Evolutionary conservation across 2,113 vertebrate species (phyloP).

Genomic region (Boulengeromyrus knoepffleri): DNA sequence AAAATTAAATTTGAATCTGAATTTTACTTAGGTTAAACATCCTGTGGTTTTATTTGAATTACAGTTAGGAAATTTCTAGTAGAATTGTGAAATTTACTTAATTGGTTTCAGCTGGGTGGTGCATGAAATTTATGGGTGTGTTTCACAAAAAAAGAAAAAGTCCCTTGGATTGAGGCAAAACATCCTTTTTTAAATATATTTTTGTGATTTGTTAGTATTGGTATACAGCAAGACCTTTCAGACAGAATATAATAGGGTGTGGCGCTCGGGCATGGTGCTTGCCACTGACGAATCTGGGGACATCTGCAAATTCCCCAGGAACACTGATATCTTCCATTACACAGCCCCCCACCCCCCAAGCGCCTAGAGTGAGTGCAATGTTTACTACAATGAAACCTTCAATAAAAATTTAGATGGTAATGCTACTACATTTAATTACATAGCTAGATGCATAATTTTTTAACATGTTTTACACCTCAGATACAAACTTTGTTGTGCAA

Average conservation of each 20-base stretch:
- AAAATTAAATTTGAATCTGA: background rate
- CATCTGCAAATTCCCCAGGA: slow-evolving; percentile 31
- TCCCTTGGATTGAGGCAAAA: background rate
- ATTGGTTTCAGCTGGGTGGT: background rate
- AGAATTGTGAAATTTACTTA: background rate
- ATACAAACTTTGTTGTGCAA: background rate
- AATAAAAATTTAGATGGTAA: background rate
- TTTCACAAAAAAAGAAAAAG: background rate
- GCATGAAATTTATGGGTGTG: background rate
- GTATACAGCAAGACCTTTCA: background rate
- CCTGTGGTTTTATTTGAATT: background rate
- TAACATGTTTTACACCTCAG: background rate
- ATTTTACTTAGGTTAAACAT: background rate
- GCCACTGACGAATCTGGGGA: background rate
- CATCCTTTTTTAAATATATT: background rate
- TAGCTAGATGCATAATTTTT: background rate
- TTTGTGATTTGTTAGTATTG: background rate
- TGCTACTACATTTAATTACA: background rate
- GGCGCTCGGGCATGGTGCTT: background rate
- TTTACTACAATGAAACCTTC: slow-evolving; percentile 10
- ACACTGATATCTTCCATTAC: slow-evolving; percentile 23
- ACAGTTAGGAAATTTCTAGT: background rate
- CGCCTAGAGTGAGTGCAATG: slow-evolving; percentile 12
- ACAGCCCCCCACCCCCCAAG: background rate
- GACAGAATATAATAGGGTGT: slow-evolving; percentile 10